These are phyloP conservation scores for Drosophila helvetica DNA, from an alignment of 2,888 invertebrate species.

Conservation along the genomic window DNA sequence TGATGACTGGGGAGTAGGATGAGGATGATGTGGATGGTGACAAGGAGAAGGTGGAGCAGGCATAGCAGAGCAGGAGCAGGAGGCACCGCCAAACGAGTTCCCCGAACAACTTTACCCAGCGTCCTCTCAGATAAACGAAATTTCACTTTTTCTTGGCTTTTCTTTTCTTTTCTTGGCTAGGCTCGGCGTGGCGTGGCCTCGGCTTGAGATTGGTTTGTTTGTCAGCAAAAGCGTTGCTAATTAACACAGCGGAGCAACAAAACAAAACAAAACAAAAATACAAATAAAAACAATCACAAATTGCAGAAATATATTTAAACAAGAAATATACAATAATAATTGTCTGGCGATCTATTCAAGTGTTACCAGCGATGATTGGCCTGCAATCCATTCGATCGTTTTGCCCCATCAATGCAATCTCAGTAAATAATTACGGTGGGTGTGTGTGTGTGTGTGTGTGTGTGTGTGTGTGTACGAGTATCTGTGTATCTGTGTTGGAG, in stretches of 20 bases:
- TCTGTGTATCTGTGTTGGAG: neutral
- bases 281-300: conserved; percentile 18
- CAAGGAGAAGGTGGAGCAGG: neutral
- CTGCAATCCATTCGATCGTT: conserved; percentile 16
- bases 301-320: conserved; percentile 26
- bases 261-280: conserved; percentile 16
- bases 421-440: neutral
- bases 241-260: conserved; percentile 24
- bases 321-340: conserved; percentile 3
- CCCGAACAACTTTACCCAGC: conserved; percentile 21
- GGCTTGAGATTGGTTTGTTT: conserved; percentile 12
- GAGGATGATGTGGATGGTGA: neutral
- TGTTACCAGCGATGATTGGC: conserved; percentile 13
- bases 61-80: neutral
- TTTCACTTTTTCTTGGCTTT: conserved; percentile 65
- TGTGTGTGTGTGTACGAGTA: no score
- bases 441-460: neutral
- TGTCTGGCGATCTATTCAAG: conserved; percentile 15
- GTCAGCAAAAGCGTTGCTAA: conserved; percentile 43
- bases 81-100: conserved; percentile 50
- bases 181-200: neutral
- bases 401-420: conserved; percentile 1
- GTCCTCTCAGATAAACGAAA: conserved; percentile 35
- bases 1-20: conserved; percentile 16
- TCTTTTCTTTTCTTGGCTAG: no score